Percentiles rank a stretch among this genome's conserved stretches.
These are phyloP conservation scores for Hemibates koningsi DNA, from an alignment of 2,113 vertebrate species.

Conservation along the genomic window DNA sequence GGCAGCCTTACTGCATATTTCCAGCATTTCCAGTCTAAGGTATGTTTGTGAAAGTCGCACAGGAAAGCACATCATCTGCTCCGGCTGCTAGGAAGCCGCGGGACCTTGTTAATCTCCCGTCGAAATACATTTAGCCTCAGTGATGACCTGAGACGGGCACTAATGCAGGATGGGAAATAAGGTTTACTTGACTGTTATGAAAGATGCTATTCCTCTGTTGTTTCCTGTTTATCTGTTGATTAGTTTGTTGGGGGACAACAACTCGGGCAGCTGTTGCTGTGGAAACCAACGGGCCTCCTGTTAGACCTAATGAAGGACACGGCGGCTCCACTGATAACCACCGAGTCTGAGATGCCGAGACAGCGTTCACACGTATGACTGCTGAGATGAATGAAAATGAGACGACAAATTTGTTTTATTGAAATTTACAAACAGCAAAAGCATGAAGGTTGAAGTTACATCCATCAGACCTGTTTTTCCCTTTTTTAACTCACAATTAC, in stretches of 20 bases:
- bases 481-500: background rate
- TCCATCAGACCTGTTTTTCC: accelerated
- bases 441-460: background rate
- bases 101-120: background rate
- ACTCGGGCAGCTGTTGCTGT: background rate
- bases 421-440: background rate
- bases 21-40: background rate
- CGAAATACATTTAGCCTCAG: background rate
- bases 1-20: background rate
- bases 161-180: conserved; percentile 1
- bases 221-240: conserved; percentile 11
- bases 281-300: background rate
- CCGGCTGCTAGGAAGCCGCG: background rate
- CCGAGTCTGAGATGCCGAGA: background rate
- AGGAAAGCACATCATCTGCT: background rate
- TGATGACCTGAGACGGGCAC: background rate
- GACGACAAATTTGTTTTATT: background rate
- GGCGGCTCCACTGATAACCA: background rate
- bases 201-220: background rate
- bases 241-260: background rate
- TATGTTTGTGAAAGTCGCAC: background rate
- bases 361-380: background rate
- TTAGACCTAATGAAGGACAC: background rate
- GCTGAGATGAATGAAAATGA: background rate
- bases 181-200: background rate